A percentile compares a stretch with the other conserved stretches of the same genome.
These are phyloP conservation scores for Oenanthe melanoleuca DNA, from an alignment of 2,113 vertebrate genomes.

Conservation along the genomic window DNA sequence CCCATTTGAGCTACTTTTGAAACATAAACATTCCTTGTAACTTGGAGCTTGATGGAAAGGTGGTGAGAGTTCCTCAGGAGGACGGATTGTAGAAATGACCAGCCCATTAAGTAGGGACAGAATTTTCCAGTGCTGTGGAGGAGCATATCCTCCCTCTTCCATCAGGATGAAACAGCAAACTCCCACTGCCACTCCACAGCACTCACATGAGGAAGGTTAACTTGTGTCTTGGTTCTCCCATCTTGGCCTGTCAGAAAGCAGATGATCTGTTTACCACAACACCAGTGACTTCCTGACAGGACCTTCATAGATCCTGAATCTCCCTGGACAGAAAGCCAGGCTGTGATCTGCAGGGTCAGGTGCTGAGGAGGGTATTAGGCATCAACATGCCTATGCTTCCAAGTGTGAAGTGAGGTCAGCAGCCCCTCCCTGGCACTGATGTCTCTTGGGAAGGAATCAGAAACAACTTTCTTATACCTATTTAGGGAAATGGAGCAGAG, in stretches of 20 bases:
- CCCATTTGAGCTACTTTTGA: constrained; percentile 24
- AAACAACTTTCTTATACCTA: neutral
- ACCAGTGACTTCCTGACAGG: neutral
- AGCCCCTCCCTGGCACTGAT: neutral
- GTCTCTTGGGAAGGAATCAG: neutral
- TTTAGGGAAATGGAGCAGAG: neutral
- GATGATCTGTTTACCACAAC: neutral
- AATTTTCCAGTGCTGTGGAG: neutral
- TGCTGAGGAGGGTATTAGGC: neutral
- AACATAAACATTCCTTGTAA: constrained; percentile 18
- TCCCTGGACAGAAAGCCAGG: neutral
- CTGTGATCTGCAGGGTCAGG: neutral
- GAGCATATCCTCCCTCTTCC: neutral
- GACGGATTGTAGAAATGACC: neutral
- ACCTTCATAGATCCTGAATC: neutral
- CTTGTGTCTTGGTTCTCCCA: neutral
- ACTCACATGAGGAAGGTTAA: neutral
- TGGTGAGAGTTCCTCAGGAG: neutral
- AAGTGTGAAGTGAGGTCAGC: neutral
- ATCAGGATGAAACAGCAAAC: neutral
- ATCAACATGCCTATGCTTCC: neutral
- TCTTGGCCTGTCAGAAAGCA: neutral
- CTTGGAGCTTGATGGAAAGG: constrained; percentile 3
- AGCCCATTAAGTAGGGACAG: neutral
- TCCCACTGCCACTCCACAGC: neutral